Percentiles rank a stretch among this genome's conserved stretches.
These are phyloP conservation scores for Calliscelio sp. DNA, from an alignment of 2,888 invertebrate species.

Conservation along the genomic window DNA sequence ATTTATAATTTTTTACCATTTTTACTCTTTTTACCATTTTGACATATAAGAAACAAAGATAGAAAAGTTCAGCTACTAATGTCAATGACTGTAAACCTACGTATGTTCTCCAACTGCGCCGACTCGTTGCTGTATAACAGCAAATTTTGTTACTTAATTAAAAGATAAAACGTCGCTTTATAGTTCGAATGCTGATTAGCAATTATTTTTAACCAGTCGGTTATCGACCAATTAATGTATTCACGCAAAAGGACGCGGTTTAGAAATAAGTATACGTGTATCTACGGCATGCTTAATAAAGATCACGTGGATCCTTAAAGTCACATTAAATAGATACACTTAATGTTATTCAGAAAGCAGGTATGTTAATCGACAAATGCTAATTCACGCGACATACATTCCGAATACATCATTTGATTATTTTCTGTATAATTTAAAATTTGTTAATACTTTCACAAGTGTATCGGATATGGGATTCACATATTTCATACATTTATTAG, in stretches of 20 bases:
- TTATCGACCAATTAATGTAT: slow-evolving; percentile 42
- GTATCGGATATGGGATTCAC: slow-evolving; percentile 40
- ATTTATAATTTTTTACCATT: no score
- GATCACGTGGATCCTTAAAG: slow-evolving; percentile 65
- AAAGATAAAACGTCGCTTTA: background rate
- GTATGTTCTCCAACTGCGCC: no score
- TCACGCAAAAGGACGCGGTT: slow-evolving; percentile 32
- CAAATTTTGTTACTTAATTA: no score
- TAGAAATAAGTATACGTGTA: no score
- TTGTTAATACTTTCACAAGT: slow-evolving; percentile 63
- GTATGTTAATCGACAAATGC: slow-evolving; percentile 70
- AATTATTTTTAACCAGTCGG: slow-evolving; percentile 36
- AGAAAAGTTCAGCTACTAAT: no score
- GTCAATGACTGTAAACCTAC: no score
- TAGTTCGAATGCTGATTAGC: background rate
- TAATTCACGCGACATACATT: slow-evolving; percentile 62
- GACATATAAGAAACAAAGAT: no score
- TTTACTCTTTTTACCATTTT: no score
- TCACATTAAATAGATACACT: slow-evolving; percentile 31
- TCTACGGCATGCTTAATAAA: no score
- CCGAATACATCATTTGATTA: slow-evolving; percentile 65
- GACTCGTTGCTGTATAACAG: no score
- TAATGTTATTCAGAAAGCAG: slow-evolving; percentile 66
- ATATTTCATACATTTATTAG: slow-evolving; percentile 35
- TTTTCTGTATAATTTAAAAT: slow-evolving; percentile 70